phyloP scores from a whole-genome alignment of 2,113 vertebrate species.

The Onychorhynchus coronatus region DNA sequence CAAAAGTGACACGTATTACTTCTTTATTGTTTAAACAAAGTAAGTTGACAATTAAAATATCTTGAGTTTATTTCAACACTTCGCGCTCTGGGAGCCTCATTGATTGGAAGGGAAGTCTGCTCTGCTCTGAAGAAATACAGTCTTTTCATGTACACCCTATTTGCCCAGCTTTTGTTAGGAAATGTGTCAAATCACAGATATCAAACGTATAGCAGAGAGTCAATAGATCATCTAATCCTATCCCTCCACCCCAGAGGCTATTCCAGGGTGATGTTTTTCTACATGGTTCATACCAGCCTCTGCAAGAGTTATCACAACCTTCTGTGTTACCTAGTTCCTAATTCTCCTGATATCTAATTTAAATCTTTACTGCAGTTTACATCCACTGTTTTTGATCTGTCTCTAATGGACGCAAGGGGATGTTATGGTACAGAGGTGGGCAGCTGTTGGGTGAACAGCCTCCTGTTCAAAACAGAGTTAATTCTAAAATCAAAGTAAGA shows the following conservation, averaged over 20 bases:
- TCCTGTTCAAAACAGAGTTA: neutral
- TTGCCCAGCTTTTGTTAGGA: neutral
- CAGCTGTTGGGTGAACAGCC: neutral
- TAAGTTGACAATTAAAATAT: neutral
- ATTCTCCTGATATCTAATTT: neutral
- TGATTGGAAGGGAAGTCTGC: neutral
- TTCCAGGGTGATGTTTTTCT: neutral
- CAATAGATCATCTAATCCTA: neutral
- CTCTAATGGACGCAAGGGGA: neutral
- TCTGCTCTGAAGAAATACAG: neutral
- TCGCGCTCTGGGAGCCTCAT: neutral
- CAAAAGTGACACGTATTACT: conserved; percentile 20
- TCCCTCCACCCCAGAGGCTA: neutral
- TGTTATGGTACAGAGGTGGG: neutral
- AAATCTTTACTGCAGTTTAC: neutral
- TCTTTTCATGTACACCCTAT: neutral
- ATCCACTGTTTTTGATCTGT: neutral
- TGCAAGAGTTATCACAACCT: neutral
- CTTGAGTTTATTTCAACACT: conserved; percentile 5
- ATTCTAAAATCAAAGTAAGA: neutral
- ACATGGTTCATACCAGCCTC: neutral
- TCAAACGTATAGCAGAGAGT: neutral
- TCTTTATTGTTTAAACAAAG: conserved; percentile 39
- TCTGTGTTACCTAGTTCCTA: neutral
- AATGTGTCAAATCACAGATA: neutral